A percentile compares a stretch with the other conserved stretches of the same genome.
Evolutionary conservation across 2,113 vertebrate genomes (phyloP).

Genomic region (Osmerus mordax): DNA sequence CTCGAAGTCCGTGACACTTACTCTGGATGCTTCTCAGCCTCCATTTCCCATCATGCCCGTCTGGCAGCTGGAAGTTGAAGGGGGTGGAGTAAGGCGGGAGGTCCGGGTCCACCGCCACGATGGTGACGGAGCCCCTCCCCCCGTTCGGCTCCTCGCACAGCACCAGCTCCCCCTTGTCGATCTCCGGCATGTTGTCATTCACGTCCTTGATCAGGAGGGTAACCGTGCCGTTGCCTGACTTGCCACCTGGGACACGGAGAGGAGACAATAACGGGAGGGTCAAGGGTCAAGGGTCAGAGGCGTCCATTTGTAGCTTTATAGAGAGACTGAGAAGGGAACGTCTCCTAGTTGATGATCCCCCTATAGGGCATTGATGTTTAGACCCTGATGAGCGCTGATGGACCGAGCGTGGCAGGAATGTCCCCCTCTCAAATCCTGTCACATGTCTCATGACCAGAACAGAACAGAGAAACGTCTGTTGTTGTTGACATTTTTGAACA

Average conservation of each 20-base stretch:
- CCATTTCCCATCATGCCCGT: constrained; percentile 60
- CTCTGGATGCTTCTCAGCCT: constrained; percentile 60
- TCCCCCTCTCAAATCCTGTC: too few relatives aligned
- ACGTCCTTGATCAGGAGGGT: constrained; percentile 69
- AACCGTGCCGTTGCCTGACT: constrained; percentile 78
- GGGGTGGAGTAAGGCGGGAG: constrained; percentile 66
- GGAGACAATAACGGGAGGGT: not conserved
- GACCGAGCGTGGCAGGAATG: too few relatives aligned
- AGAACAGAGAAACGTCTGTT: too few relatives aligned
- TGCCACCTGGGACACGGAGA: constrained; percentile 61
- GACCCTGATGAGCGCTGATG: too few relatives aligned
- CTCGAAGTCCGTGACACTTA: constrained; percentile 37
- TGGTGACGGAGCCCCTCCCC: constrained; percentile 44
- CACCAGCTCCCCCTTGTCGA: constrained; percentile 19
- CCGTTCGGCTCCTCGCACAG: constrained; percentile 67
- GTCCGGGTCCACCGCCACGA: constrained; percentile 67
- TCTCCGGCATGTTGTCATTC: constrained; percentile 73
- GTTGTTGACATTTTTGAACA: too few relatives aligned
- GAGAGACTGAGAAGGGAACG: too few relatives aligned
- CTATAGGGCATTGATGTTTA: too few relatives aligned
- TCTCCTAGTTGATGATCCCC: too few relatives aligned
- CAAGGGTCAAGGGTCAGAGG: constrained; percentile 7
- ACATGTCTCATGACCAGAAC: too few relatives aligned
- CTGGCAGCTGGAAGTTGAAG: constrained; percentile 64
- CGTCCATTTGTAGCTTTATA: too few relatives aligned